phyloP scores from a whole-genome alignment of 1,140 invertebrate species.

The Bombus pascuorum region DNA sequence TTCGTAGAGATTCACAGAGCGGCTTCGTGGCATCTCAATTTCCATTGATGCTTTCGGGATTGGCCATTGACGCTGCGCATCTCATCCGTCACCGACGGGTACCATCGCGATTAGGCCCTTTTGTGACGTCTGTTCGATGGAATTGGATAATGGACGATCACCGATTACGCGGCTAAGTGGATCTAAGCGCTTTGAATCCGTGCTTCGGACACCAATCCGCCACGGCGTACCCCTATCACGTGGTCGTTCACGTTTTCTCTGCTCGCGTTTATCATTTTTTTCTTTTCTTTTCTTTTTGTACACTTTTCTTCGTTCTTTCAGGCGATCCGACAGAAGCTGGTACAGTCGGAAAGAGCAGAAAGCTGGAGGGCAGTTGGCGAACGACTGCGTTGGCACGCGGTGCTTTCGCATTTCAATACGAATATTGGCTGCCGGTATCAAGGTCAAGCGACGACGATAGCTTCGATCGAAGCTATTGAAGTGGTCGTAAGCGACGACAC shows the following conservation, averaged over 20 bases:
- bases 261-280: background rate
- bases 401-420: slow-evolving; percentile 4
- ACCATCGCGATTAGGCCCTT: slow-evolving; percentile 62
- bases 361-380: slow-evolving; percentile 55
- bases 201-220: slow-evolving; percentile 49
- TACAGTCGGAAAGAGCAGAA: slow-evolving; percentile 1
- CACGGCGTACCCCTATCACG: slow-evolving; percentile 9
- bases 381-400: slow-evolving; percentile 50
- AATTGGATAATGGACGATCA: slow-evolving; percentile 73
- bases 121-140: slow-evolving; percentile 57
- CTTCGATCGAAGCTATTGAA: background rate
- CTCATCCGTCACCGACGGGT: slow-evolving; percentile 52
- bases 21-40: slow-evolving; percentile 44
- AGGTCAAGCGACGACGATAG: slow-evolving; percentile 31
- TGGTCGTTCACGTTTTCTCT: slow-evolving; percentile 40
- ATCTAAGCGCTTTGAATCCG: slow-evolving; percentile 64
- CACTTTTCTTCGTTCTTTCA: slow-evolving; percentile 10
- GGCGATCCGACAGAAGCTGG: background rate
- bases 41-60: slow-evolving; percentile 64
- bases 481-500: background rate
- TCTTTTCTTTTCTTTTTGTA: background rate
- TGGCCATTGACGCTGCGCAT: slow-evolving; percentile 68
- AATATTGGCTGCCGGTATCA: slow-evolving; percentile 33
- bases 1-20: slow-evolving; percentile 4
- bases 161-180: slow-evolving; percentile 67